Base-by-base conservation (phyloP, 2,113 vertebrate genomes). In the Brachionichthys hirsutus region DNA sequence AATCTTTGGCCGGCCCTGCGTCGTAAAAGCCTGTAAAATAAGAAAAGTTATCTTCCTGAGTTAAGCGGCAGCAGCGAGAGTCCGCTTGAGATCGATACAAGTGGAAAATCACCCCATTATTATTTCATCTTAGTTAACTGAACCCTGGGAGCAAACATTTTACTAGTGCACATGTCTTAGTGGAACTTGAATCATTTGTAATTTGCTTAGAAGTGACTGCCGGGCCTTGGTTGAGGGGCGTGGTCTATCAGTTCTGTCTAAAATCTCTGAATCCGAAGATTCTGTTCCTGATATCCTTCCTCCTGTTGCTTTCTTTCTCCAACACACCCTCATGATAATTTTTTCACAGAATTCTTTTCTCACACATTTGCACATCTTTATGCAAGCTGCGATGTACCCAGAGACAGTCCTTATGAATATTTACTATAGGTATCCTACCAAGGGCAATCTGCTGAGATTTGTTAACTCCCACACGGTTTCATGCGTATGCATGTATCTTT, bases 341-440 rank as follows among this genome's bases (percentile, higher is more conserved):
- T 71, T 57, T 45, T 66, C 47, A 6, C 8, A 4, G 5, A n/a
- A 20, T 50, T 61, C 58, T 20, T 50, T 51, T 19, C 53, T 73
- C 68, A 34, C 49, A 66, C 57, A 57, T 65, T 62, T 62, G 17
- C 54, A 50, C 49, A 20, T 77, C 41, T 57, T 13, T 71, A 51
- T 66, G 50, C 44, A 41, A 2, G 43, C 30, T 61, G 12, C 18
- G 3, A 54, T 59, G 64, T 71, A 50, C 53, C 55, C 61, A 34
- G 52, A 68, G 59, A 59, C 41, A 42, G 38, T 35, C 41, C 54
- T 76, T 53, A 73, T 88, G 76, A 88, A 84, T 87, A 87, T 88
- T 87, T 81, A 80, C 74, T 53, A 72, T 54, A 46, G 38, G 44
- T 52, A 54, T 41, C 42, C 53, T 68, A 82, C 74, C 46, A 14